These are phyloP conservation scores for Dreissena rostriformis DNA, from an alignment of 1,140 invertebrate genomes.

Conservation along the genomic window DNA sequence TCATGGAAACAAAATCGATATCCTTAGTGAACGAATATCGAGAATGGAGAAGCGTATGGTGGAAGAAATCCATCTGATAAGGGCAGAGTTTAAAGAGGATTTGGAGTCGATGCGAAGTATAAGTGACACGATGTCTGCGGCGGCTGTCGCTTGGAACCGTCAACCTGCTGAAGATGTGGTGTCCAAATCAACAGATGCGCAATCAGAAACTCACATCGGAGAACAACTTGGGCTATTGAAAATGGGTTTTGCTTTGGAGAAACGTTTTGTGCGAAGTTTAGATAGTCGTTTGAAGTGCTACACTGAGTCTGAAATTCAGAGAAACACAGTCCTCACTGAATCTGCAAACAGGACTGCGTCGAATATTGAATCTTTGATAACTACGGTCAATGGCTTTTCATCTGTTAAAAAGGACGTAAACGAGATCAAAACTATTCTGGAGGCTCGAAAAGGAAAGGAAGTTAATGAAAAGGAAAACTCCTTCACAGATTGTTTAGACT, in stretches of 20 bases:
- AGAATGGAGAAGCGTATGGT: slow-evolving; percentile 4
- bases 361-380: neutral
- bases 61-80: slow-evolving; percentile 16
- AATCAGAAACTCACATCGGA: too few relatives aligned
- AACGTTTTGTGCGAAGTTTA: neutral
- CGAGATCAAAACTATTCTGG: neutral
- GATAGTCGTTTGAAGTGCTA: neutral
- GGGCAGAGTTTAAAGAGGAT: slow-evolving; percentile 14
- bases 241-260: neutral
- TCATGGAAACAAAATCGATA: too few relatives aligned
- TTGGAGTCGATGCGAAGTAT: neutral
- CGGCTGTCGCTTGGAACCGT: neutral
- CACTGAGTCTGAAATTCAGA: neutral
- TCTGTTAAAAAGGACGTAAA: neutral
- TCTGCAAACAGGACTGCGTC: neutral
- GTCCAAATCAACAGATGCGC: neutral
- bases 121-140: neutral
- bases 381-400: neutral
- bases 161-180: neutral
- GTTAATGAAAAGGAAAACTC: neutral
- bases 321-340: neutral
- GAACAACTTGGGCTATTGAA: neutral
- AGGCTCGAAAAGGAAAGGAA: neutral
- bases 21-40: slow-evolving; percentile 13
- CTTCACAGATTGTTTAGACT: slow-evolving; percentile 13